These are phyloP conservation scores for Smutsia gigantea DNA, from an alignment of 2,797 vertebrate genomes.

Conservation along the genomic window DNA sequence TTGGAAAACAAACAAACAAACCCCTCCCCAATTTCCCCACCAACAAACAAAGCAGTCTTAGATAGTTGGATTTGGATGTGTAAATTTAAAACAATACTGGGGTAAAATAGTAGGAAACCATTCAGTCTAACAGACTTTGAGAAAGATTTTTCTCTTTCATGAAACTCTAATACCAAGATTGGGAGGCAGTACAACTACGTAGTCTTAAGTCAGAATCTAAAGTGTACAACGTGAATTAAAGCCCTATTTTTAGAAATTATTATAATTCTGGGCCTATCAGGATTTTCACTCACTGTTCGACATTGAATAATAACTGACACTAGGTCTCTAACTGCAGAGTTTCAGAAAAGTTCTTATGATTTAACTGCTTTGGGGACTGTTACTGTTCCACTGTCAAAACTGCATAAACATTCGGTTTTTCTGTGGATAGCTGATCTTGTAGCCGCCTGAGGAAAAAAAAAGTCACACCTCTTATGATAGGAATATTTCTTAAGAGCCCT, in stretches of 20 bases:
- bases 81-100: not conserved
- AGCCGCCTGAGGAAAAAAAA: not conserved
- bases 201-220: not conserved
- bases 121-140: not conserved
- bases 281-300: not conserved
- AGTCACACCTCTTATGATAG: not conserved
- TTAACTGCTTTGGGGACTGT: not conserved
- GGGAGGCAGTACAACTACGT: not conserved
- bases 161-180: not conserved
- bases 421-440: not conserved
- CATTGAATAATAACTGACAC: not conserved
- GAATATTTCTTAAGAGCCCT: not conserved
- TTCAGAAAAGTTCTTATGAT: not conserved
- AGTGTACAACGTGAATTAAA: not conserved
- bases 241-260: conserved; percentile 35
- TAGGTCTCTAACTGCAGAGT: not conserved
- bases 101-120: not conserved
- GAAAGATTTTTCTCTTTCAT: not conserved
- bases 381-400: not conserved
- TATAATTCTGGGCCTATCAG: not conserved
- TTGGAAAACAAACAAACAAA: not conserved
- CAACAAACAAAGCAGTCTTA: not conserved
- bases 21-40: not conserved
- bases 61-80: not conserved
- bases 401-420: not conserved